Conservation (phyloP, 2,797 vertebrate genomes). For the Coregonus suidteri region DNA sequence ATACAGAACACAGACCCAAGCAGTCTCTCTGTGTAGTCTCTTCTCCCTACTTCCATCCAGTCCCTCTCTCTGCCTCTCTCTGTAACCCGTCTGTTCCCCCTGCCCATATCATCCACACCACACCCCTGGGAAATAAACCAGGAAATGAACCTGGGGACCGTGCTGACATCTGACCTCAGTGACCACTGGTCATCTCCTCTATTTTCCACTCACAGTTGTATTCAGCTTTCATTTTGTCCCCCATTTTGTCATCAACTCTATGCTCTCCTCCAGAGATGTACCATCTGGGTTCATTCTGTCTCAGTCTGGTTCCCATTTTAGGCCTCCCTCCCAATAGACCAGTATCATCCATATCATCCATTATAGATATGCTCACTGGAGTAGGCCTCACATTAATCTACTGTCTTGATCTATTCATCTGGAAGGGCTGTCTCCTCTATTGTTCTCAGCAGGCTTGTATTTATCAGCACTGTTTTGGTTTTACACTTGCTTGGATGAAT, state of each 20-base stretch:
- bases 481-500: too few relatives aligned
- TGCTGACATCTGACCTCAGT: slow-evolving; percentile 12
- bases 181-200: not conserved
- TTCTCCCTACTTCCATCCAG: too few relatives aligned
- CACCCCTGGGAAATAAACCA: slow-evolving; percentile 45
- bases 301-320: slow-evolving; percentile 5
- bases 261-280: not conserved
- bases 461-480: not conserved
- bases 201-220: not conserved
- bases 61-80: not conserved
- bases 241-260: not conserved
- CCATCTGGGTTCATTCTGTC: slow-evolving; percentile 23
- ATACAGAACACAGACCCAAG: slow-evolving; percentile 11
- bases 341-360: slow-evolving; percentile 37
- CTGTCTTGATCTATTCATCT: slow-evolving; percentile 45
- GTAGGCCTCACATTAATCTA: slow-evolving; percentile 45
- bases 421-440: slow-evolving; percentile 28
- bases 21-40: not conserved
- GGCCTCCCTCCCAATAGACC: slow-evolving; percentile 14
- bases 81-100: not conserved
- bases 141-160: slow-evolving; percentile 33
- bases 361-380: slow-evolving; percentile 56
- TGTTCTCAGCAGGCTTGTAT: not conserved
- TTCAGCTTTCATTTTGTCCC: not conserved
- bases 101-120: slow-evolving; percentile 4